Percentiles rank a stretch among this genome's conserved stretches.
These are phyloP conservation scores for Heliothis virescens DNA, from an alignment of 1,140 invertebrate genomes.

Conservation along the genomic window DNA sequence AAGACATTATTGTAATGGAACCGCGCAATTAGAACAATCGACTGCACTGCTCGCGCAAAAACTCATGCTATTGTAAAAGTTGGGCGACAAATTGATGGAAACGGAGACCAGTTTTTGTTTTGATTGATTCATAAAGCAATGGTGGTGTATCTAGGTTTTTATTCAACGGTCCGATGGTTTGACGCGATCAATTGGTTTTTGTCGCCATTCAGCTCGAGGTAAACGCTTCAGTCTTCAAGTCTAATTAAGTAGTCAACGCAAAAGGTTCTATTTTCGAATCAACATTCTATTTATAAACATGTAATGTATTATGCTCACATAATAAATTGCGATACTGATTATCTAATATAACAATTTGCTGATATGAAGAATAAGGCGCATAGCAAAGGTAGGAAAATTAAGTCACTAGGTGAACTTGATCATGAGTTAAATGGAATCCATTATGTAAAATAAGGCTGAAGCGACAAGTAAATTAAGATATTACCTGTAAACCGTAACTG, in stretches of 20 bases:
- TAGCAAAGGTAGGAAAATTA: not conserved
- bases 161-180: not conserved
- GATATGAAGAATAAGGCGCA: too few species aligned
- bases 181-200: not conserved
- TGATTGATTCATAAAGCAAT: constrained; percentile 30
- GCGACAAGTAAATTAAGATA: constrained; percentile 24
- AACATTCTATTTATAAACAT: too few species aligned
- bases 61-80: constrained; percentile 49
- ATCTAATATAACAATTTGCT: too few species aligned
- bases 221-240: not conserved
- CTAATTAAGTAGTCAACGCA: too few species aligned
- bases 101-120: constrained; percentile 29
- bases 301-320: too few species aligned
- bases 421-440: not conserved
- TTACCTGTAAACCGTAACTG: constrained; percentile 30
- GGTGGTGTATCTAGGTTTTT: constrained; percentile 4
- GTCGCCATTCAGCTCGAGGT: not conserved
- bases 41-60: constrained; percentile 55
- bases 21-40: constrained; percentile 76
- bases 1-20: constrained; percentile 77
- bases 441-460: not conserved
- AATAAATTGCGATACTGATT: too few species aligned
- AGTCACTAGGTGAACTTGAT: not conserved
- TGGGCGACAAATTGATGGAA: constrained; percentile 37
- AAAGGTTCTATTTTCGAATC: too few species aligned